Conservation (phyloP, 2,113 vertebrate genomes). For the Podarcis cretensis region DNA sequence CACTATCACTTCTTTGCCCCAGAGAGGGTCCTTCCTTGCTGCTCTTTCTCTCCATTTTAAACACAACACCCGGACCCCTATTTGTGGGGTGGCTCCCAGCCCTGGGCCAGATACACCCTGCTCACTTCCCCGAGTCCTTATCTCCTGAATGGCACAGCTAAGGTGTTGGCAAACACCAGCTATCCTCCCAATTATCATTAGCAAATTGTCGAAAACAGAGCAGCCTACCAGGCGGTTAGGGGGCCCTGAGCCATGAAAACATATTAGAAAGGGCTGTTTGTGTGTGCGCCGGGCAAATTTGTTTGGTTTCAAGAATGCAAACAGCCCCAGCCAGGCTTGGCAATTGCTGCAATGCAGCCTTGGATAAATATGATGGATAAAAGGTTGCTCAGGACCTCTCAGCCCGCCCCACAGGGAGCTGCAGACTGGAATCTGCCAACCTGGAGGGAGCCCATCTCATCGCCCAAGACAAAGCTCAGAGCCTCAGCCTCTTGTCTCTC, state of each 20-base stretch:
- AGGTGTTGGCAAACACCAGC: slow-evolving; percentile 58
- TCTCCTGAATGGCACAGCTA: slow-evolving; percentile 51
- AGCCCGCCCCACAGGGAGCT: slow-evolving; percentile 30
- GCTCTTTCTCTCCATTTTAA: neutral
- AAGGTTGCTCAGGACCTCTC: slow-evolving; percentile 26
- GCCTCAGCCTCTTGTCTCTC: neutral
- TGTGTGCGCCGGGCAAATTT: slow-evolving; percentile 56
- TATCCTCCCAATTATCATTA: slow-evolving; percentile 67
- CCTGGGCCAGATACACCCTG: slow-evolving; percentile 4
- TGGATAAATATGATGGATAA: slow-evolving; percentile 18
- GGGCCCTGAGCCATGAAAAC: slow-evolving; percentile 61
- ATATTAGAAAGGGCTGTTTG: slow-evolving; percentile 67
- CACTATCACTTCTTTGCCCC: slow-evolving; percentile 34
- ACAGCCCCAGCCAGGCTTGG: slow-evolving; percentile 50
- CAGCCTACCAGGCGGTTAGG: slow-evolving; percentile 44
- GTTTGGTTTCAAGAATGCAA: slow-evolving; percentile 70
- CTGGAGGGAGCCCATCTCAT: neutral
- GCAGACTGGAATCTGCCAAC: slow-evolving; percentile 12
- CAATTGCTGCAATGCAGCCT: slow-evolving; percentile 44
- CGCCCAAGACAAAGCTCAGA: neutral
- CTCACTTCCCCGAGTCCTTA: slow-evolving; percentile 38
- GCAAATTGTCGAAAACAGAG: slow-evolving; percentile 59
- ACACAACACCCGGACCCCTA: neutral
- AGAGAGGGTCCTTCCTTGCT: slow-evolving; percentile 7
- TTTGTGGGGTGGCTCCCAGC: neutral